A percentile compares a stretch with the other conserved stretches of the same genome.
Conservation (phyloP, 2,888 invertebrate species). For the Noctua fimbriata region DNA sequence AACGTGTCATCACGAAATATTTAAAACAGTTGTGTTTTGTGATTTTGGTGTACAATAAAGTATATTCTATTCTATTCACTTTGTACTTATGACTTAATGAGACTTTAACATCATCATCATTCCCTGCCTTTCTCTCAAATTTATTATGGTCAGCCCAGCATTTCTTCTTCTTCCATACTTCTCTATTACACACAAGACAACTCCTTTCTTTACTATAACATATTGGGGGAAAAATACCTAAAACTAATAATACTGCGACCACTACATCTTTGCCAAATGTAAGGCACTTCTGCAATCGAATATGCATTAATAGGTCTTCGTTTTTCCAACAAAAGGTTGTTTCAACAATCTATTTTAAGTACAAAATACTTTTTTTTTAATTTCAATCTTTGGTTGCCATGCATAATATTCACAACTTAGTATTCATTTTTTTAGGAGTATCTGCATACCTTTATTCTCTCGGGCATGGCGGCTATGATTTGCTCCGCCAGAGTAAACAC, state of each 20-base stretch:
- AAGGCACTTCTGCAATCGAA: neutral
- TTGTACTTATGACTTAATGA: neutral
- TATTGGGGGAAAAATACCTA: neutral
- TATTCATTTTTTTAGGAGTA: neutral
- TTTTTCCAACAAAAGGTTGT: neutral
- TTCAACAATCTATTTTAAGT: neutral
- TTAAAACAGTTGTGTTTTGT: neutral
- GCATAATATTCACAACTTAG: neutral
- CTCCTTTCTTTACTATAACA: neutral
- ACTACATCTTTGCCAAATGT: neutral
- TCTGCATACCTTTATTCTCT: constrained; percentile 96
- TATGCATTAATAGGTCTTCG: neutral
- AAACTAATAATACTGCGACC: neutral
- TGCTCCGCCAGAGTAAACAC: constrained; percentile 98
- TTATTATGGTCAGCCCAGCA: neutral
- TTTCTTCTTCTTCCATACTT: neutral
- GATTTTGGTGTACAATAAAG: too few species aligned
- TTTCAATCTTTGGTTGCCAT: neutral
- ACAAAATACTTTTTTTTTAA: neutral
- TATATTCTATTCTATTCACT: neutral
- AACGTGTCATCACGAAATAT: neutral
- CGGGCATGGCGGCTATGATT: constrained; percentile 99
- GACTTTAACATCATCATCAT: neutral
- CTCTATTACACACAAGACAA: neutral
- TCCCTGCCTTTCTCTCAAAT: neutral